Conservation (phyloP, 2,888 invertebrate species). For the Cephus runcator region DNA sequence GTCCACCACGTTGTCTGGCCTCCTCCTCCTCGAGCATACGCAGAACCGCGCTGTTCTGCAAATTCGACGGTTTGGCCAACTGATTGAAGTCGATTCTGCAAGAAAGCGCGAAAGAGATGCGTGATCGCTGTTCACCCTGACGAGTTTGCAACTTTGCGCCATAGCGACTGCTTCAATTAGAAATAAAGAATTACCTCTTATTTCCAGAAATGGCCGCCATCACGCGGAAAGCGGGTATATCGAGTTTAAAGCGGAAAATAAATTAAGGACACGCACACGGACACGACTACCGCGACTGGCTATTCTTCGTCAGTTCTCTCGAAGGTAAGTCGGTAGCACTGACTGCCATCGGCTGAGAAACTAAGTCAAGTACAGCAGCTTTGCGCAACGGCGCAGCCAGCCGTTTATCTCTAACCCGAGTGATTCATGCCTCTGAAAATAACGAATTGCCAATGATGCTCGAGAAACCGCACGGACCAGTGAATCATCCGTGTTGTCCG, state of each 20-base stretch:
- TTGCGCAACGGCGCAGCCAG: constrained; percentile 43
- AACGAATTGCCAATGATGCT: constrained; percentile 39
- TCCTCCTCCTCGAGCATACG: constrained; percentile 89
- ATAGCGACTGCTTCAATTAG: not conserved
- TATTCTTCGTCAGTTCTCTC: not conserved
- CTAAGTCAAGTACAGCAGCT: constrained; percentile 55
- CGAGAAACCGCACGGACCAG: constrained; percentile 1
- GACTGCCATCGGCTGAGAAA: constrained; percentile 29
- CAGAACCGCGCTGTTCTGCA: constrained; percentile 87
- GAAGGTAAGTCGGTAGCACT: not conserved
- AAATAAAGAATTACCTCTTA: not conserved
- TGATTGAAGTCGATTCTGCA: constrained; percentile 84
- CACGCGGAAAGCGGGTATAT: not conserved
- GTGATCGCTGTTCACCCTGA: not conserved
- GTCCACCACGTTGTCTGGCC: constrained; percentile 71
- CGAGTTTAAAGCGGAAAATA: not conserved
- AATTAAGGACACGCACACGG: not conserved
- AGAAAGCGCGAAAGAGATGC: constrained; percentile 33
- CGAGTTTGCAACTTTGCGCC: not conserved
- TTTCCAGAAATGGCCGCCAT: not conserved
- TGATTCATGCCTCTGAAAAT: constrained; percentile 59
- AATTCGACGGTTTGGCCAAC: constrained; percentile 79
- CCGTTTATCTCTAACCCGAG: constrained; percentile 52
- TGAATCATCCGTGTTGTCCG: constrained; percentile 39
- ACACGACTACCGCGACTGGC: not conserved